phyloP scores from a whole-genome alignment of 2,797 vertebrate genomes.

The Cuculus canorus region DNA sequence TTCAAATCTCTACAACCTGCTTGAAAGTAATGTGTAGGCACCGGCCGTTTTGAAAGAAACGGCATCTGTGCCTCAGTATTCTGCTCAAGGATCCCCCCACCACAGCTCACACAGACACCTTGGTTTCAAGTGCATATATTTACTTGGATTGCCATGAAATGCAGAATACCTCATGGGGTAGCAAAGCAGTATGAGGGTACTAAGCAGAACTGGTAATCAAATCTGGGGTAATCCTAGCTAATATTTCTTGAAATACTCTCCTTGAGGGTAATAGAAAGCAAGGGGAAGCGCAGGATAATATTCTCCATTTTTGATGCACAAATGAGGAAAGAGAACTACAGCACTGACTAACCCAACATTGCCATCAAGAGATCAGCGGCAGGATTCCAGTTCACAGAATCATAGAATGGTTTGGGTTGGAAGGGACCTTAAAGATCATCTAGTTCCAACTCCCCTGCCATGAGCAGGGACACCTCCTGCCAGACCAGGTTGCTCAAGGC shows the following conservation, averaged over 20 bases:
- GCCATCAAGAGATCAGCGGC: background rate
- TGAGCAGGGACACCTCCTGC: no score
- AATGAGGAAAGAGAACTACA: background rate
- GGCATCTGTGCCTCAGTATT: background rate
- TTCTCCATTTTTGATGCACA: background rate
- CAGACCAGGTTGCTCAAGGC: no score
- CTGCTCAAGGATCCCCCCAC: background rate
- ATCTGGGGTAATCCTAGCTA: background rate
- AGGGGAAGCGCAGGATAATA: background rate
- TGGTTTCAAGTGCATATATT: background rate
- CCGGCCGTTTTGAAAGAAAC: background rate
- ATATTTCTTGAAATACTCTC: background rate
- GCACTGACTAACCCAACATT: background rate
- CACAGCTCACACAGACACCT: rapidly evolving
- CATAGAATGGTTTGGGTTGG: no score
- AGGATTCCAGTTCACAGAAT: background rate
- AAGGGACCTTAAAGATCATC: no score
- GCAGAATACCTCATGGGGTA: background rate
- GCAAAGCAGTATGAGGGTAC: background rate
- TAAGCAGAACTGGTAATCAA: background rate
- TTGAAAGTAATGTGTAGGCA: background rate
- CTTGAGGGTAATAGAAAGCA: background rate
- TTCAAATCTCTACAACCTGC: background rate
- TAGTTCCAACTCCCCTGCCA: no score
- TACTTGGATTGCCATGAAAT: background rate